Base-by-base conservation (phyloP, 2,113 vertebrate species). In the Plotosus lineatus region DNA sequence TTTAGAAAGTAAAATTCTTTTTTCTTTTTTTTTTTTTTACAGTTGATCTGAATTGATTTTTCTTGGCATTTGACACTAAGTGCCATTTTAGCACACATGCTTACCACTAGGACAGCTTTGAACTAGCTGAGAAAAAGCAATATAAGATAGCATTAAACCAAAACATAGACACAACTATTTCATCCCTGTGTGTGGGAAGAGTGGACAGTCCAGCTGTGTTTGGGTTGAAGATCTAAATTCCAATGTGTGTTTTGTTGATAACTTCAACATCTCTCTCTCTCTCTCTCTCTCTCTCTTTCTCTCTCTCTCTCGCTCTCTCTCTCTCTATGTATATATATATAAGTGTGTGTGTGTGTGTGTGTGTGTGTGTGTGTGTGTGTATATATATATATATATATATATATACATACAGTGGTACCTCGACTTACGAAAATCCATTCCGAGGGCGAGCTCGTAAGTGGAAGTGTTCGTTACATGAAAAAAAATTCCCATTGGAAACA, bases 201-300 rank as follows among this genome's bases (percentile, higher is more conserved):
- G 7, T 9, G 44, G 50, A 55, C 61, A 19, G 58, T 66, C 80
- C 88, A 90, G 87, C 90, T 91, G 88, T 89, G 87, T 88, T 88
- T 90, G 75, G 86, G 63, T 82, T 65, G 51, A 46, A 82, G 46
- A 80, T 63, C 56, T 69, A 60, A 33, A 77, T 77, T 72, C 31
- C 74, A 78, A 12, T 71, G 72, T 79, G 75, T 44, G 46, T 68
- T 83, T 83, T 80, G 82, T 80, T 78, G 76, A 74, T 61, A 73
- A 55, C 31, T 51, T 73, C 21, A 19, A 80, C 68, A 80, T 61
- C 68, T n/a, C n/a, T n/a, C n/a, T n/a, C n/a, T n/a, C n/a, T n/a
- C n/a, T n/a, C n/a, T n/a, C n/a, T n/a, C n/a, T n/a, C n/a, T n/a
- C n/a, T n/a, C n/a, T n/a, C n/a, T n/a, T n/a, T n/a, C n/a, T n/a